Evolutionary conservation across 1,140 invertebrate genomes (phyloP).

Genomic region (Uloborus diversus): DNA sequence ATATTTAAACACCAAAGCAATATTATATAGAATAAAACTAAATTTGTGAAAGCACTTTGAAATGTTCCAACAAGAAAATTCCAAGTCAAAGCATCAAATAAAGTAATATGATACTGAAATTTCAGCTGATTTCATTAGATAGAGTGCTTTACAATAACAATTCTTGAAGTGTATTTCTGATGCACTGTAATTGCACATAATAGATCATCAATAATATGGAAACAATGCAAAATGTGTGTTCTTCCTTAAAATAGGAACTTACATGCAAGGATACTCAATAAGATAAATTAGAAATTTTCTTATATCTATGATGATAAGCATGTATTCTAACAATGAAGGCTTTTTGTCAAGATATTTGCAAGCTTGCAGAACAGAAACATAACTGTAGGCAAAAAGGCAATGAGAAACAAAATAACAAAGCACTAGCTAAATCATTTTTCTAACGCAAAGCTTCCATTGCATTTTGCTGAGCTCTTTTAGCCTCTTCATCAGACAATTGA

Average conservation of each 20-base stretch:
- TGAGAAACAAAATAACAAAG: slow-evolving; percentile 20
- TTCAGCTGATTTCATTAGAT: no score
- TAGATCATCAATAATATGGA: not conserved
- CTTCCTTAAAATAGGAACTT: slow-evolving; percentile 8
- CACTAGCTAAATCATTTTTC: slow-evolving; percentile 19
- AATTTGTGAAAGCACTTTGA: no score
- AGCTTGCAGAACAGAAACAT: slow-evolving; percentile 21
- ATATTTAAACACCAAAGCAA: no score
- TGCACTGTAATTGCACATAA: no score
- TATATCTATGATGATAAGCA: slow-evolving; percentile 22
- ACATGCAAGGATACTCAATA: slow-evolving; percentile 34
- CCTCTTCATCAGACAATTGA: slow-evolving; percentile 93
- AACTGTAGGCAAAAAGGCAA: slow-evolving; percentile 27
- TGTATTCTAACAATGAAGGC: slow-evolving; percentile 6
- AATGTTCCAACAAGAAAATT: no score
- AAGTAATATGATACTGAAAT: no score
- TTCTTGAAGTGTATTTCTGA: no score
- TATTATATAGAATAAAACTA: no score
- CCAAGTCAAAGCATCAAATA: no score
- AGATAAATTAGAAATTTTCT: slow-evolving; percentile 40
- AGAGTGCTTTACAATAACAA: no score
- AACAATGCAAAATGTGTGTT: not conserved
- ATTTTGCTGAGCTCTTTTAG: slow-evolving; percentile 88
- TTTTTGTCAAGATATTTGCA: slow-evolving; percentile 8
- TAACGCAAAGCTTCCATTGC: slow-evolving; percentile 57